These are phyloP conservation scores for Operophtera brumata DNA, from an alignment of 2,888 invertebrate species.

Conservation along the genomic window DNA sequence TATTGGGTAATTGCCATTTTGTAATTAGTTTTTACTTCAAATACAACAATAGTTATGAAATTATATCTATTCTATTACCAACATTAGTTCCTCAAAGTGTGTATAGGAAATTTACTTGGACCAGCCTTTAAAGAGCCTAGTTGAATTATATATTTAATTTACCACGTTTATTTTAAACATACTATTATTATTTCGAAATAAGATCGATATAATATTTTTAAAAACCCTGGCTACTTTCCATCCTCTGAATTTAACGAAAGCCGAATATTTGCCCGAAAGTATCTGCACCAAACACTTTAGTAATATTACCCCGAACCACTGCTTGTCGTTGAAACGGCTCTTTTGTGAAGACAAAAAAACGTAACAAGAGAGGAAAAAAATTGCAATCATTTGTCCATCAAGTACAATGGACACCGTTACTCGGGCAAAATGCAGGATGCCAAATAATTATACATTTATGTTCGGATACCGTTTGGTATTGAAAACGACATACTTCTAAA, in stretches of 20 bases:
- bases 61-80: too few species aligned
- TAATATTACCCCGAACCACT: not conserved
- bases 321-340: conserved; percentile 3
- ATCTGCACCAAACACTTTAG: not conserved
- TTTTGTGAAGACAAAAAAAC: conserved; percentile 24
- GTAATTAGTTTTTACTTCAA: too few species aligned
- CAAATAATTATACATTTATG: conserved; percentile 72
- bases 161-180: too few species aligned
- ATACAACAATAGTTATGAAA: too few species aligned
- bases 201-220: not conserved
- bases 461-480: conserved; percentile 58
- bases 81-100: too few species aligned
- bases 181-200: too few species aligned
- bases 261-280: conserved; percentile 4
- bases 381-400: conserved; percentile 74
- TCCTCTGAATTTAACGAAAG: not conserved
- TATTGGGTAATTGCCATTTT: too few species aligned
- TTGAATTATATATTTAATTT: too few species aligned
- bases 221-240: too few species aligned
- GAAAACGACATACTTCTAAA: conserved; percentile 35
- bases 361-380: conserved; percentile 39
- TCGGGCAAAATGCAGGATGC: conserved; percentile 63
- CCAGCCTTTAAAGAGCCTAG: too few species aligned
- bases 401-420: conserved; percentile 68
- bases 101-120: too few species aligned